Percentiles rank a stretch among this genome's conserved stretches.
Conservation (phyloP, 2,888 invertebrate species). For the Latrodectus hesperus region DNA sequence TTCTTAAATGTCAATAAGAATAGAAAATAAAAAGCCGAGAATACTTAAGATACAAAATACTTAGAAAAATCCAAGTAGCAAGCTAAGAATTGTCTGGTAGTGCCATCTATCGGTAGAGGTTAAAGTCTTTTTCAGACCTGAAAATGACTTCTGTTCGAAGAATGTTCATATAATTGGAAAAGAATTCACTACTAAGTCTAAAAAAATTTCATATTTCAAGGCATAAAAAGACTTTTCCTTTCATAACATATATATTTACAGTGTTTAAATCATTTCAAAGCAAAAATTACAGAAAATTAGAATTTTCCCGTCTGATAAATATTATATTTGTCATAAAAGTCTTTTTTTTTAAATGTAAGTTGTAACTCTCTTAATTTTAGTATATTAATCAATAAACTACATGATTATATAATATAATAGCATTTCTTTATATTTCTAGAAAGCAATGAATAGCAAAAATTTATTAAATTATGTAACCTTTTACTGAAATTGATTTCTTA, state of each 20-base stretch:
- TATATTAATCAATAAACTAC: too few relatives aligned
- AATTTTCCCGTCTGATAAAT: too few relatives aligned
- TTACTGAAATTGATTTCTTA: too few relatives aligned
- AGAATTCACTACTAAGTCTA: too few relatives aligned
- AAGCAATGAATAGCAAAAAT: too few relatives aligned
- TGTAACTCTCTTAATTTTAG: too few relatives aligned
- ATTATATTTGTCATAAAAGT: too few relatives aligned
- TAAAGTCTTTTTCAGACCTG: not conserved
- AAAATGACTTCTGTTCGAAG: not conserved
- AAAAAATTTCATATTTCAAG: not conserved
- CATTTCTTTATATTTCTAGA: too few relatives aligned
- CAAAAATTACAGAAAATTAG: constrained; percentile 18
- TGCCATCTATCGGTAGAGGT: not conserved
- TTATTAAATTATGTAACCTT: too few relatives aligned
- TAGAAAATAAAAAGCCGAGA: not conserved
- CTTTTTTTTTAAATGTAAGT: too few relatives aligned
- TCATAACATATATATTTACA: not conserved
- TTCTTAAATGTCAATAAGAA: not conserved
- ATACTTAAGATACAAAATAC: not conserved
- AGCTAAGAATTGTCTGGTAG: not conserved
- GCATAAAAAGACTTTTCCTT: not conserved
- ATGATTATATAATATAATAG: too few relatives aligned
- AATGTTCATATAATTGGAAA: not conserved
- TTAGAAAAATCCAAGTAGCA: too few relatives aligned
- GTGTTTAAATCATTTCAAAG: not conserved